phyloP scores from a whole-genome alignment of 1,140 invertebrate species.

The Bactericera cockerelli region DNA sequence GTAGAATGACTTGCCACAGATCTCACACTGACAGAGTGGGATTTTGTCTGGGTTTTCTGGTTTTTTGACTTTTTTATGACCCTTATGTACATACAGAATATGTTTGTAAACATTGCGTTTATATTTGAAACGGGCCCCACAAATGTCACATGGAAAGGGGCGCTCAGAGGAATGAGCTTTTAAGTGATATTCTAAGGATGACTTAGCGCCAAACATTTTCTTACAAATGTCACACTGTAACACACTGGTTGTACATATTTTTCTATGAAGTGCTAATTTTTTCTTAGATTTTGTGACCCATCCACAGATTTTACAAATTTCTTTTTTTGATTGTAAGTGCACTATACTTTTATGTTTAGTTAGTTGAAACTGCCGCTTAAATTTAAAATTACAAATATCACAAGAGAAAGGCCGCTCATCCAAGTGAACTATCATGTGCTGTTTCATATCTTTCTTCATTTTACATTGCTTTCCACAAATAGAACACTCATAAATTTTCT shows the following conservation, averaged over 20 bases:
- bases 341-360: conserved; percentile 5
- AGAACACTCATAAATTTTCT: not conserved
- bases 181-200: not conserved
- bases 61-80: conserved; percentile 33
- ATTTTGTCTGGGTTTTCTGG: not conserved
- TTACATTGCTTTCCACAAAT: conserved; percentile 1
- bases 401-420: conserved; percentile 73
- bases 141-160: conserved; percentile 8
- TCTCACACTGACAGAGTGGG: conserved; percentile 12
- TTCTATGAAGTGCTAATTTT: not conserved
- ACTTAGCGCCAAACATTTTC: not conserved
- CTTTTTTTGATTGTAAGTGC: not conserved
- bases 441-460: conserved; percentile 35
- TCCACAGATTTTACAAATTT: not conserved
- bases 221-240: conserved; percentile 6
- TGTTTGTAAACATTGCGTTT: conserved; percentile 33
- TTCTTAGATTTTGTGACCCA: not conserved
- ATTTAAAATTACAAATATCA: conserved; percentile 58
- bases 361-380: conserved; percentile 28
- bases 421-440: conserved; percentile 60
- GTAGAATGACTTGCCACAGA: conserved; percentile 13
- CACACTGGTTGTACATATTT: not conserved
- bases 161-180: conserved; percentile 4
- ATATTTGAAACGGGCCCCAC: conserved; percentile 30
- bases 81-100: conserved; percentile 31